Base-by-base conservation (phyloP, 2,113 vertebrate species). In the Butastur rufipennis region DNA sequence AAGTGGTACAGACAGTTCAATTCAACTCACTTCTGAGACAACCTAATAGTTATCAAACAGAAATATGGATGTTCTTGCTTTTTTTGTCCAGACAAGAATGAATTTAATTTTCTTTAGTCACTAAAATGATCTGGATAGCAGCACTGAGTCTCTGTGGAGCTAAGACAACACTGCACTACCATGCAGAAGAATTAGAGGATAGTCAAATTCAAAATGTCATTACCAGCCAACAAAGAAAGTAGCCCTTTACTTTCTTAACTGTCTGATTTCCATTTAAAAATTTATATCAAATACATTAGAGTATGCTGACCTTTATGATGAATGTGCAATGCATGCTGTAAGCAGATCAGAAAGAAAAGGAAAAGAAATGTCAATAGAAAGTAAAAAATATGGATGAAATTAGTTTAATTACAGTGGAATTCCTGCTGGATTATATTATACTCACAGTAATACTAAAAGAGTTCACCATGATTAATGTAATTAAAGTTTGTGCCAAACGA, bases 361-460 rank as follows among this genome's bases (percentile, higher is more conserved):
- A 77, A 62, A 72, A 94, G 67, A 95, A 94, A 95, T 74, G n/a
- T 22, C 25, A 94, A 77, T 59, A 93, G 42, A 91, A 92, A 55
- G 52, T 53, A 79, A 67, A 91, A 97, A 97, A 70, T 71, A 92
- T 43, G 79, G 91, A 79, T 86, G 27, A 97, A 96, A 95, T 95
- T 67, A 66, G 66, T 86, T 96, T 93, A 97, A 92, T 89, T 91
- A 52, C 40, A 63, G 50, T 73, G 42, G 79, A 94, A 93, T 93
- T 96, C 93, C 84, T 89, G 19, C 80, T 88, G 87, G 73, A 84
- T 93, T 94, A 67, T 80, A 82, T 81, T 97, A 42, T 66, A 45
- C 27, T 56, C 4, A 8, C 52, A 78, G 34, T 84, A 81, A 74
- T 93, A 86, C 42, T 77, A 59, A 74, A 68, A 88, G 82, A 71